Evolutionary conservation across 2,888 invertebrate genomes (phyloP).

Genomic region (Eupithecia vulgata): DNA sequence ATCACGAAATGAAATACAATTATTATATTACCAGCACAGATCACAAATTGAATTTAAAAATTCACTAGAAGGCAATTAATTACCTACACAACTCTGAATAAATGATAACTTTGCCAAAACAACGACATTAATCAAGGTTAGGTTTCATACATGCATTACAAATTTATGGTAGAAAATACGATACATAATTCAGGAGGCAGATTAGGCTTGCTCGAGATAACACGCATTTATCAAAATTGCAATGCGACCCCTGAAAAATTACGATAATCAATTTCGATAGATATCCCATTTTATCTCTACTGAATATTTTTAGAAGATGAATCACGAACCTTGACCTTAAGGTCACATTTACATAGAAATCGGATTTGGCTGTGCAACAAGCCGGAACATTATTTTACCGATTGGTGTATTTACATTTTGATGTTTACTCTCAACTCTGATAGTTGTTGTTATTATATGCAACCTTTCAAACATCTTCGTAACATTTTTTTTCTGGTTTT

Average conservation of each 20-base stretch:
- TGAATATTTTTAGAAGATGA: slow-evolving; percentile 57
- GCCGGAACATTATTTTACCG: not conserved
- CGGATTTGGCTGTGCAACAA: not conserved
- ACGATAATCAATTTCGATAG: slow-evolving; percentile 52
- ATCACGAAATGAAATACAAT: not conserved
- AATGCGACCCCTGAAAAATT: slow-evolving; percentile 45
- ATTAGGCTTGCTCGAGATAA: slow-evolving; percentile 42
- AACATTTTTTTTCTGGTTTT: too few species aligned
- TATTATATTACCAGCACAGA: not conserved
- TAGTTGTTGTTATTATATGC: not conserved
- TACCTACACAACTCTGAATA: not conserved
- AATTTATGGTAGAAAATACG: slow-evolving; percentile 26
- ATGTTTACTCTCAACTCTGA: not conserved
- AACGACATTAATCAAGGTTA: slow-evolving; percentile 8
- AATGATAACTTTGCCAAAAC: slow-evolving; percentile 2
- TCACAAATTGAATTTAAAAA: not conserved
- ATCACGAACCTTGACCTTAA: slow-evolving; percentile 68
- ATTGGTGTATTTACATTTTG: not conserved
- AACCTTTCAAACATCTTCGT: too few species aligned
- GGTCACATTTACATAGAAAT: slow-evolving; percentile 10
- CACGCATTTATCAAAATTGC: slow-evolving; percentile 42
- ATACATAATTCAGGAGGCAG: slow-evolving; percentile 41
- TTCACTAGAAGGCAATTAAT: slow-evolving; percentile 4
- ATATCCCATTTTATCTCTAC: slow-evolving; percentile 51
- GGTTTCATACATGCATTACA: slow-evolving; percentile 14